Percentiles rank a stretch among this genome's conserved stretches.
Conservation (phyloP, 2,888 invertebrate genomes). For the Lathronympha strigana region DNA sequence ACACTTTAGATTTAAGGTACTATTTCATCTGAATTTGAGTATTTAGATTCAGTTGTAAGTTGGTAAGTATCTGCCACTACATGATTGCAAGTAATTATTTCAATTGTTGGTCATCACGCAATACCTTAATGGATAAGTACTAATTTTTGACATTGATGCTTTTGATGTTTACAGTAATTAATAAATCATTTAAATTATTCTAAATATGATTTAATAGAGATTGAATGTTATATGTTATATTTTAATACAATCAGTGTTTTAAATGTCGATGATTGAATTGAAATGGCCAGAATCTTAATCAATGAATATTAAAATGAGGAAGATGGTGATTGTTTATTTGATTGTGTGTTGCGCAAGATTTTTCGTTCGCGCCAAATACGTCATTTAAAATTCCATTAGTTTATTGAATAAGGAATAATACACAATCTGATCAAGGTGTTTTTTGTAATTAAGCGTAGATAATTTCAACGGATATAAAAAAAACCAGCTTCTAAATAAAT, state of each 20-base stretch:
- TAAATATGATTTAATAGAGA: slow-evolving; percentile 7
- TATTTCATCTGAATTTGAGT: slow-evolving; percentile 1
- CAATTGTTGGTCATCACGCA: slow-evolving; percentile 58
- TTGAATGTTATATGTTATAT: neutral
- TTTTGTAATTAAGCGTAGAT: neutral
- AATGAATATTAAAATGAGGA: slow-evolving; percentile 31
- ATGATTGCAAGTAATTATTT: slow-evolving; percentile 63
- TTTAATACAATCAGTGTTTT: slow-evolving; percentile 9
- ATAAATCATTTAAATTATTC: neutral
- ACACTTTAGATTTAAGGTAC: slow-evolving; percentile 3
- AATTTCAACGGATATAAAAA: neutral
- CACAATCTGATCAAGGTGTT: slow-evolving; percentile 6
- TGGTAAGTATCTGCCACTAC: slow-evolving; percentile 59
- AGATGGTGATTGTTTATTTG: slow-evolving; percentile 23
- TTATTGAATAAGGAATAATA: slow-evolving; percentile 18
- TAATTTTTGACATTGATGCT: slow-evolving; percentile 26
- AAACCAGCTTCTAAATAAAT: neutral
- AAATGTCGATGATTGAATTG: slow-evolving; percentile 10
- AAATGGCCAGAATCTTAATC: slow-evolving; percentile 8
- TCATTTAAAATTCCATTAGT: slow-evolving; percentile 23
- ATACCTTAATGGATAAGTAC: slow-evolving; percentile 51
- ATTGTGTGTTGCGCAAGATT: slow-evolving; percentile 25
- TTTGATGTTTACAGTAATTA: slow-evolving; percentile 19
- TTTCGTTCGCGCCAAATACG: slow-evolving; percentile 3
- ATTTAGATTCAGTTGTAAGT: slow-evolving; percentile 50